phyloP scores from a whole-genome alignment of 2,888 invertebrate species.

The Ophion ellenae region DNA sequence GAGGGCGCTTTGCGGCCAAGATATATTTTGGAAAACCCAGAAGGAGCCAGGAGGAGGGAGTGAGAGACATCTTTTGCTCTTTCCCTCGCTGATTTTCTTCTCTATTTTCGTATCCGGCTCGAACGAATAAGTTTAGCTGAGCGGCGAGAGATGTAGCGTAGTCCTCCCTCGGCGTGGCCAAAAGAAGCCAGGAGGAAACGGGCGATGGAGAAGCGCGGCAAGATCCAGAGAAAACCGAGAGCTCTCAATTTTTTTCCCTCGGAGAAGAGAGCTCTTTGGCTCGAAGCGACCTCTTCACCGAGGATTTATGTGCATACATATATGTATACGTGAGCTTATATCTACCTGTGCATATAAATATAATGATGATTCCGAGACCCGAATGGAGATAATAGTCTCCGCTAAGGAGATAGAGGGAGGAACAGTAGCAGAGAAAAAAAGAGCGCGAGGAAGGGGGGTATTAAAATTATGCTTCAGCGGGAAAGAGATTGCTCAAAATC shows the following conservation, averaged over 20 bases:
- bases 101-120: constrained; percentile 30
- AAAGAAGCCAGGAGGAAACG: constrained; percentile 8
- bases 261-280: constrained; percentile 35
- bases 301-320: constrained; percentile 1
- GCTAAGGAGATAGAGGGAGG: background rate
- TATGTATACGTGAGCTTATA: constrained; percentile 2
- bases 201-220: constrained; percentile 24
- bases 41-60: constrained; percentile 22
- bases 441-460: too few species aligned
- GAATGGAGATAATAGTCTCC: constrained; percentile 31
- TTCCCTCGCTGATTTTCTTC: constrained; percentile 14
- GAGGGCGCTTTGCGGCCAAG: background rate
- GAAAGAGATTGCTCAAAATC: background rate
- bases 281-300: constrained; percentile 7
- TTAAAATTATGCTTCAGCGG: too few species aligned
- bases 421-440: background rate
- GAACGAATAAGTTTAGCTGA: constrained; percentile 63
- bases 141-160: constrained; percentile 55
- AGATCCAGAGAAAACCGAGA: constrained; percentile 46
- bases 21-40: constrained; percentile 9
- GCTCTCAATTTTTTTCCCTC: constrained; percentile 53
- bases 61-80: constrained; percentile 1
- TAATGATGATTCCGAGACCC: constrained; percentile 26
- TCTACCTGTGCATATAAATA: constrained; percentile 5
- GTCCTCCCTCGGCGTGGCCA: constrained; percentile 17